Evolutionary conservation across 2,797 vertebrate species (phyloP).

Genomic region (Pseudomugil tenellus): DNA sequence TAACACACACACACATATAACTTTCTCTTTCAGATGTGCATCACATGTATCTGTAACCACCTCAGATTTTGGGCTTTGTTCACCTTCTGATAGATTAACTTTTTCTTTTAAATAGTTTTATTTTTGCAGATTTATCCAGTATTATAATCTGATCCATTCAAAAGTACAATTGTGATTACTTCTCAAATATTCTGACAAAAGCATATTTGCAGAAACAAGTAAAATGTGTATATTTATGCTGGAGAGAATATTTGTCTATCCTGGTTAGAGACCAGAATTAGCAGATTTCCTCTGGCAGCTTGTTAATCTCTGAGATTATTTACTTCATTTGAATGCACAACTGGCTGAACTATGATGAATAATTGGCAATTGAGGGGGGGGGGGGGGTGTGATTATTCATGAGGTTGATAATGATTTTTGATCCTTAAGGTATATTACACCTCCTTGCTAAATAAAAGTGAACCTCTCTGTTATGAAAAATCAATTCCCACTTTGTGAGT

Average conservation of each 20-base stretch:
- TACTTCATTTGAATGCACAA: slow-evolving; percentile 16
- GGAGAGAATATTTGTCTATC: neutral
- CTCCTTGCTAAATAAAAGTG: too few relatives aligned
- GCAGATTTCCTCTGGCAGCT: slow-evolving; percentile 8
- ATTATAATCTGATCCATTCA: slow-evolving; percentile 43
- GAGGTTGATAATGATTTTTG: too few relatives aligned
- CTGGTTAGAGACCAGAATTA: too few relatives aligned
- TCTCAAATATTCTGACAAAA: neutral
- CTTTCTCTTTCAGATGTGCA: neutral
- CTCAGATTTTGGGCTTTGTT: slow-evolving; percentile 1
- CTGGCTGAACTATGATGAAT: slow-evolving; percentile 9
- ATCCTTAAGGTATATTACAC: too few relatives aligned
- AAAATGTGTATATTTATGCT: neutral
- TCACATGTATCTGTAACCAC: neutral
- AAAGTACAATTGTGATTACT: neutral
- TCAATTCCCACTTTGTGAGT: neutral
- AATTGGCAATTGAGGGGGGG: slow-evolving; percentile 18
- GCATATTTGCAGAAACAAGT: neutral
- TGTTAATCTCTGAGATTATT: slow-evolving; percentile 24
- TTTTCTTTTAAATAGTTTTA: slow-evolving; percentile 9
- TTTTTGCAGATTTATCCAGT: slow-evolving; percentile 23
- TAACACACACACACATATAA: slow-evolving; percentile 13
- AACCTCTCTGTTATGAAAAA: too few relatives aligned
- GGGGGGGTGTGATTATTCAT: too few relatives aligned
- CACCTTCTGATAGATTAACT: slow-evolving; percentile 27